Conservation (phyloP, 2,113 vertebrate genomes). For the Crotalus viridis region DNA sequence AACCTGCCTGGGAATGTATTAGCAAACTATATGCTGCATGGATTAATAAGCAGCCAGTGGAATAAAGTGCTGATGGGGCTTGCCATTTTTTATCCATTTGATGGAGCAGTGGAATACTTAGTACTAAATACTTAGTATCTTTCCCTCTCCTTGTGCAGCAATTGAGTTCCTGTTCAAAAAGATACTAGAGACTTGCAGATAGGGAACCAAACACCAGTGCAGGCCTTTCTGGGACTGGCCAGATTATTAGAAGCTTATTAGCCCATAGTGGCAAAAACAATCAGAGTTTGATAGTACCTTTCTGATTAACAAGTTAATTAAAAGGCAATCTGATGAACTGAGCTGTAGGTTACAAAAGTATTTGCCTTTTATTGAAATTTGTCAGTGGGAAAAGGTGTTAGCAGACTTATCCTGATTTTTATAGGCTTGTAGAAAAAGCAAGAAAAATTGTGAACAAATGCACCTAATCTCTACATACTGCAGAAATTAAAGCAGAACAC, state of each 20-base stretch:
- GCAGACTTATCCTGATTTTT: background rate
- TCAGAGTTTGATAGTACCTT: background rate
- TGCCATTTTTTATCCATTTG: constrained; percentile 30
- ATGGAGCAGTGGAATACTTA: constrained; percentile 30
- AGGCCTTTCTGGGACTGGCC: background rate
- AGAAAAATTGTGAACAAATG: background rate
- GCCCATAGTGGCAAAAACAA: background rate
- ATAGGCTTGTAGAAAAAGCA: constrained; percentile 23
- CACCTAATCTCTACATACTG: background rate
- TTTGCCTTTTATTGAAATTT: background rate
- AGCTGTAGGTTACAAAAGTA: background rate
- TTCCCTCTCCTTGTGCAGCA: constrained; percentile 41
- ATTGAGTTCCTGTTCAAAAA: constrained; percentile 17
- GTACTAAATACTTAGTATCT: constrained; percentile 6
- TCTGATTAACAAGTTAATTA: background rate
- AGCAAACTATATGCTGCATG: constrained; percentile 36
- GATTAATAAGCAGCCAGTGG: constrained; percentile 32
- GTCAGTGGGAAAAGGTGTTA: background rate
- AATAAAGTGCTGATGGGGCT: constrained; percentile 27
- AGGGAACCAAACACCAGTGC: background rate
- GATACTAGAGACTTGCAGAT: background rate
- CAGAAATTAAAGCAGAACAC: background rate
- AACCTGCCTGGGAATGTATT: constrained; percentile 40
- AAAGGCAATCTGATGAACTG: background rate
- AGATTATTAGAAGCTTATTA: background rate